Base-by-base conservation (phyloP, 2,888 invertebrate genomes). In the Campaea margaritaria region DNA sequence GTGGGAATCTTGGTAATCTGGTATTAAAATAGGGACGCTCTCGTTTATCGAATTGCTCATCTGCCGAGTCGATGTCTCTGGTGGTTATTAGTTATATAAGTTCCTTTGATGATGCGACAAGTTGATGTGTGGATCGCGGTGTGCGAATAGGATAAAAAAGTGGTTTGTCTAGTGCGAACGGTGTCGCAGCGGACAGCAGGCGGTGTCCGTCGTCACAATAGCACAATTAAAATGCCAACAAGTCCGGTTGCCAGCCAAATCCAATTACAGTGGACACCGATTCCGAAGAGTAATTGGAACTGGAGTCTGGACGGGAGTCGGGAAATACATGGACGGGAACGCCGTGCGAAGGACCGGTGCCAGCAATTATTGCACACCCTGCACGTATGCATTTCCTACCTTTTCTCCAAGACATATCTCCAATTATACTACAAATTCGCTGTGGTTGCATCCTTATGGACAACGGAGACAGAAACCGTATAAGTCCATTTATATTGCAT, bases 151-250 rank as follows among this genome's bases (percentile, higher is more conserved):
- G 77, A 79, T 83, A 81, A 87, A 87, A 87, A 89, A 85, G 82
- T 69, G 71, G 83, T 79, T 81, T 83, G 82, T 87, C 90, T 89
- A 82, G 77, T 81, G 79, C 81, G 79, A 78, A 82, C 82, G 77
- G 76, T 79, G 82, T 79, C 75, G 78, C 73, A 68, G 76, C 81
- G 78, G 83, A 80, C 81, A 82, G 81, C 79, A 77, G 81, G 74
- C 85, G 83, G 81, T 83, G 86, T 87, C 81, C 82, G 80, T 81
- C 89, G 88, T 91, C 91, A 92, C 91, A 92, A 92, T 91, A 85
- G 91, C 89, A 92, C 91, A 92, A 92, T 92, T 92, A 92, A 92
- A 92, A 91, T 91, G 91, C 92, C 92, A 90, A 91, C 92, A 91
- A 91, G 90, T 90, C 89, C 85, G 81, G 85, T 87, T 83, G 89